A percentile compares a stretch with the other conserved stretches of the same genome.
These are phyloP conservation scores for Melipona beecheii DNA, from an alignment of 2,888 invertebrate species.

Conservation along the genomic window DNA sequence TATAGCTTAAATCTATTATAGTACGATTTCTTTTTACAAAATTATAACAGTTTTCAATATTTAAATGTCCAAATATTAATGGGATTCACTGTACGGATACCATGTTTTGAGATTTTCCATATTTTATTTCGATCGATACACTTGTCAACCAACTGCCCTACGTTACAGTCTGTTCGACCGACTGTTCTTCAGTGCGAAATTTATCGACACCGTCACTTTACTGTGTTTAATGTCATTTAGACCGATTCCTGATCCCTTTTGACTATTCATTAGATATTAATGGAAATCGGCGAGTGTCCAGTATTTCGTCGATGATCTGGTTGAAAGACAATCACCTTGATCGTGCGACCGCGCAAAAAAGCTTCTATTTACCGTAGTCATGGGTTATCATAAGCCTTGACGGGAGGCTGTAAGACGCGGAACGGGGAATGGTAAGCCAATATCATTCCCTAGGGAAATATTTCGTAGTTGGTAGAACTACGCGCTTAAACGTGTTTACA, in stretches of 20 bases:
- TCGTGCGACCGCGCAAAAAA: conserved; percentile 12
- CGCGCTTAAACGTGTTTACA: conserved; percentile 48
- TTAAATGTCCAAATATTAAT: too few species aligned
- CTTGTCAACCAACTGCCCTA: conserved; percentile 39
- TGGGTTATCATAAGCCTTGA: conserved; percentile 24
- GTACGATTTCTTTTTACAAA: too few species aligned
- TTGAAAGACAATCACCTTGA: conserved; percentile 23
- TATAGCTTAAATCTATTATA: too few species aligned
- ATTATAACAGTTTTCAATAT: neutral
- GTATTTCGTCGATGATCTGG: conserved; percentile 19
- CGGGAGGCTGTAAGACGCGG: neutral
- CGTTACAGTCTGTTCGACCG: neutral
- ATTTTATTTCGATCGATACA: conserved; percentile 41
- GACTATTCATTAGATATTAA: conserved; percentile 39
- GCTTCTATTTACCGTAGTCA: conserved; percentile 30
- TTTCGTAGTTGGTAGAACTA: conserved; percentile 35
- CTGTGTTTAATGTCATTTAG: neutral
- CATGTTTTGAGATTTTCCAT: conserved; percentile 49
- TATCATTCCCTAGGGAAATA: conserved; percentile 49
- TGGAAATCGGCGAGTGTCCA: neutral
- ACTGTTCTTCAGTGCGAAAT: neutral
- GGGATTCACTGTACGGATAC: conserved; percentile 4
- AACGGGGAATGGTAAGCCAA: conserved; percentile 13
- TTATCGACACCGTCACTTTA: conserved; percentile 7
- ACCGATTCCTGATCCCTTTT: neutral